Percentiles rank a stretch among this genome's conserved stretches.
These are phyloP conservation scores for Lethenteron reissneri DNA, from an alignment of 2,113 vertebrate species.

Conservation along the genomic window DNA sequence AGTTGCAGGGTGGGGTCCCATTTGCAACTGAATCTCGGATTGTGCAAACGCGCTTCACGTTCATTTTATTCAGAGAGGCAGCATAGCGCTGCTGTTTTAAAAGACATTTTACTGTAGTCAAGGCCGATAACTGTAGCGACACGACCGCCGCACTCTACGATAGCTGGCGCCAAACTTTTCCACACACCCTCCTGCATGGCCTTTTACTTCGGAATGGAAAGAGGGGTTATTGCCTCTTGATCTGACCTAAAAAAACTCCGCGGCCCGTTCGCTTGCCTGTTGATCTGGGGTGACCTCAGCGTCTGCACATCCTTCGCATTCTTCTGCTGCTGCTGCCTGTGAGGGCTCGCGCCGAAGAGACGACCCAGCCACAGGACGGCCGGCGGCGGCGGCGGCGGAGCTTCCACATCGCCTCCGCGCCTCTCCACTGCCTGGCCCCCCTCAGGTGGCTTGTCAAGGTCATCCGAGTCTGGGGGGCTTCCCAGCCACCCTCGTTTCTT, in stretches of 20 bases:
- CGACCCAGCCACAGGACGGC: constrained; percentile 26
- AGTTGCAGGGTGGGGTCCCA: no score
- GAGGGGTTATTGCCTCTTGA: neutral
- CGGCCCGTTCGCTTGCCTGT: neutral
- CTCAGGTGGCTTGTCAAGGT: constrained; percentile 20
- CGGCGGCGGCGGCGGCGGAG: constrained; percentile 24
- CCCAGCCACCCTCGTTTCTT: constrained; percentile 60
- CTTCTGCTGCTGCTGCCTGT: constrained; percentile 16
- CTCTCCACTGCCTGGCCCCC: constrained; percentile 16
- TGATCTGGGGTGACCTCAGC: constrained; percentile 27
- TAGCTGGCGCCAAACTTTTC: no score
- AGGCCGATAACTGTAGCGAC: no score
- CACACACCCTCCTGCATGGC: no score
- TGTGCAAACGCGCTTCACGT: no score
- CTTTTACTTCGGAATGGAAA: accelerated
- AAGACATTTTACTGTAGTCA: no score
- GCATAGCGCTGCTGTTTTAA: no score
- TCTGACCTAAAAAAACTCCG: neutral
- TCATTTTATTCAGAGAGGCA: no score
- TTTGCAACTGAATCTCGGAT: no score
- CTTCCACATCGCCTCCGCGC: constrained; percentile 26
- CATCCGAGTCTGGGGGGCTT: constrained; percentile 60
- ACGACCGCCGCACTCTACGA: no score
- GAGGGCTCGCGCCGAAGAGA: constrained; percentile 26
- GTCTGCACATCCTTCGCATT: constrained; percentile 16